Base-by-base conservation (phyloP, 1,140 invertebrate genomes). In the Steinernema khuongi region DNA sequence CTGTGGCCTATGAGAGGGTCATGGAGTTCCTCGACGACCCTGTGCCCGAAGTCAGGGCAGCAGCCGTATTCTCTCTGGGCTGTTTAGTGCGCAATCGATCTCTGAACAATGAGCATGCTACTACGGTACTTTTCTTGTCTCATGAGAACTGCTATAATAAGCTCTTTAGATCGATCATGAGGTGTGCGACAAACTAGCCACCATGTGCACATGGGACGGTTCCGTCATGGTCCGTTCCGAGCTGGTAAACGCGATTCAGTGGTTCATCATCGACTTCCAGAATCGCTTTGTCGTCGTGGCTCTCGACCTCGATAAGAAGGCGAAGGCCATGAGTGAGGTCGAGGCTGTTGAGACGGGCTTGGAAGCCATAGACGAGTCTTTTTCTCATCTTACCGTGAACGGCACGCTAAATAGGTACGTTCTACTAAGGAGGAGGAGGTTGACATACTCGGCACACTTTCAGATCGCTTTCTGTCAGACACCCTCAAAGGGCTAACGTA, bases 1-100 rank as follows among this genome's bases (percentile, higher is more conserved):
- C 97, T 85, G 90, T 91, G 75, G 94, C 95, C 4, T 94, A 96
- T 87, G 95, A 97, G 86, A 70, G 76, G 60, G 81, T 80, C 31
- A 31, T 67, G 71, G 19, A 41, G 18, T 1, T 22, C 19, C 66
- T 84, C 43, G 74, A 69, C 29, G 83, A 84, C 71, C 77, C 76
- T 14, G 74, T 81, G n/a, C 83, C 83, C 1, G 83, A 84, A 76
- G 83, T 84, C 14, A 30, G 83, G 14, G 84, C 83, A 1, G 81
- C 82, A 17, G 83, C 84, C 11, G 80, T 85, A 4, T 84, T 79
- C 69, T 82, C 83, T 1, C 74, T 84, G 0, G 83, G 83, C n/a
- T 80, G 79, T 75, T 79, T 84, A 31, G 75, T 84, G 1, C 72
- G 82, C 28, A 84, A 84, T 70, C 68, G 75, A 17, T 83, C 83